Evolutionary conservation across 2,797 vertebrate genomes (phyloP).

Genomic region (Tokudaia tokunoshimensis): DNA sequence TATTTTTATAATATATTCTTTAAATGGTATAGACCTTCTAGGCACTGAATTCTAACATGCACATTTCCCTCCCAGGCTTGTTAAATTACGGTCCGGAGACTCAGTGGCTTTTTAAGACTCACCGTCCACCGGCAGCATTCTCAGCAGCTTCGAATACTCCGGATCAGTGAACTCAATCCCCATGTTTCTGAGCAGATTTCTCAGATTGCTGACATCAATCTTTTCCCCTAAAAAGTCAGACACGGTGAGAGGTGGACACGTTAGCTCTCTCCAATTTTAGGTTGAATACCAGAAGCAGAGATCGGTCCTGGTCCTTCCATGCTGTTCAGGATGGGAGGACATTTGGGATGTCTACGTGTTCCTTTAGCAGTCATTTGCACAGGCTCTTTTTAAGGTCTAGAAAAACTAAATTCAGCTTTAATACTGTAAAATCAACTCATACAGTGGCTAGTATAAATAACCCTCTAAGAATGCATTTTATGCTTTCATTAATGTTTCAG

Average conservation of each 20-base stretch:
- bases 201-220: slow-evolving; percentile 46
- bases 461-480: background rate
- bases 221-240: slow-evolving; percentile 59
- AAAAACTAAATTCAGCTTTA: background rate
- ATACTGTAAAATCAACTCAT: background rate
- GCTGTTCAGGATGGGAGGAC: background rate
- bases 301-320: background rate
- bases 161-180: slow-evolving; percentile 52
- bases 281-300: background rate
- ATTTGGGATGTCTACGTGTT: background rate
- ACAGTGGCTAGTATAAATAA: background rate
- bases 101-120: background rate
- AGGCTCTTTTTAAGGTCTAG: background rate
- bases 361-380: background rate
- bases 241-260: background rate
- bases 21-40: background rate
- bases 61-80: background rate
- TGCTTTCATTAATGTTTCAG: background rate
- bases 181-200: slow-evolving; percentile 11
- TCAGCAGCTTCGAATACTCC: slow-evolving; percentile 50
- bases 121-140: slow-evolving; percentile 59
- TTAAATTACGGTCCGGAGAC: background rate
- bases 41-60: slow-evolving; percentile 5
- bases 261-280: background rate
- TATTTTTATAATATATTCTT: background rate